Percentiles rank a stretch among this genome's conserved stretches.
Evolutionary conservation across 2,888 invertebrate genomes (phyloP).

Genomic region (Hylaea fasciaria): DNA sequence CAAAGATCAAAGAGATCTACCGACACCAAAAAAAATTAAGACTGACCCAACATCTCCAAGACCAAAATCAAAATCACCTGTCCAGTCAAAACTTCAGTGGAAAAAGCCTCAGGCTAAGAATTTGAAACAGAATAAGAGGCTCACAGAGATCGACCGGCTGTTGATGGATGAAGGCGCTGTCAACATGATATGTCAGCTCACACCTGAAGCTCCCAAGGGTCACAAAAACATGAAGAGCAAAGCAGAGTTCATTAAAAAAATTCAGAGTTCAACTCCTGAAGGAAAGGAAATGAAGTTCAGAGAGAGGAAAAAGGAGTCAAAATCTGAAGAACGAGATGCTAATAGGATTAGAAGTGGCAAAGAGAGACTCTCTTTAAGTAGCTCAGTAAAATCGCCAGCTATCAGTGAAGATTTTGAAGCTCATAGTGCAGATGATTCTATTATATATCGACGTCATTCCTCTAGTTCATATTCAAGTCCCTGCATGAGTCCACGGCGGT

Average conservation of each 20-base stretch:
- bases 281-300: conserved; percentile 80
- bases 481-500: conserved; percentile 86
- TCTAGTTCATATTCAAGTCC: conserved; percentile 92
- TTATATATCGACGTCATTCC: conserved; percentile 92
- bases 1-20: conserved; percentile 61
- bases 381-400: conserved; percentile 81
- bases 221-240: conserved; percentile 81
- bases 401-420: conserved; percentile 86
- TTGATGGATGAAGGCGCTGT: conserved; percentile 94
- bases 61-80: conserved; percentile 69
- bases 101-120: conserved; percentile 77
- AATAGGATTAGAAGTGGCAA: conserved; percentile 69
- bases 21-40: conserved; percentile 63
- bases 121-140: conserved; percentile 82
- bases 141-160: conserved; percentile 90
- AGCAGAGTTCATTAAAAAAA: conserved; percentile 86
- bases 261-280: conserved; percentile 80
- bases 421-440: conserved; percentile 89
- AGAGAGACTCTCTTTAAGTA: conserved; percentile 68
- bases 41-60: conserved; percentile 53
- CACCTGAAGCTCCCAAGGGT: conserved; percentile 82
- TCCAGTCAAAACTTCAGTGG: conserved; percentile 70
- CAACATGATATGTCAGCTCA: conserved; percentile 93
- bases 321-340: conserved; percentile 68
- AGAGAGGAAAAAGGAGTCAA: conserved; percentile 78